Percentiles rank a stretch among this genome's conserved stretches.
These are phyloP conservation scores for Euborellia annulipes DNA, from an alignment of 1,140 invertebrate genomes.

Conservation along the genomic window DNA sequence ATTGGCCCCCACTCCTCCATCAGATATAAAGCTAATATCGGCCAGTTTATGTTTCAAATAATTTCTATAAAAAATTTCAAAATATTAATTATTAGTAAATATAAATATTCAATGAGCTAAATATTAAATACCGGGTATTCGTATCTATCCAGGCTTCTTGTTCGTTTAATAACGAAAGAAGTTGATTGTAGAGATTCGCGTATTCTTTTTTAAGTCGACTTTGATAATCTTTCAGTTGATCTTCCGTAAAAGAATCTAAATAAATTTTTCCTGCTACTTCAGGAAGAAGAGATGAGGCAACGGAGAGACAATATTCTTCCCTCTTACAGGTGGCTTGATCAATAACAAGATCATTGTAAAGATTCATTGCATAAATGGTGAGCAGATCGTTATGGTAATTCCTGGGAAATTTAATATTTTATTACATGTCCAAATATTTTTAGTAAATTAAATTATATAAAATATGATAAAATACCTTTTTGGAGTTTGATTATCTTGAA, in stretches of 20 bases:
- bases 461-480: neutral
- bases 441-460: too few species aligned
- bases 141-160: too few species aligned
- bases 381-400: conserved; percentile 18
- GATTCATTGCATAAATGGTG: conserved; percentile 17
- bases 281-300: conserved; percentile 14
- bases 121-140: too few species aligned
- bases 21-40: too few species aligned
- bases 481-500: neutral
- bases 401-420: conserved; percentile 1
- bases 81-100: too few species aligned
- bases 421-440: too few species aligned
- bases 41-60: too few species aligned
- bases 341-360: conserved; percentile 19
- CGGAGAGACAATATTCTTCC: conserved; percentile 18
- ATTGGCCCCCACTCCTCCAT: too few species aligned
- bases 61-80: too few species aligned
- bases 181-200: too few species aligned
- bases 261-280: conserved; percentile 21
- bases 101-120: too few species aligned
- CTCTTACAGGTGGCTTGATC: conserved; percentile 9
- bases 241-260: conserved; percentile 17
- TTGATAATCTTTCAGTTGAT: conserved; percentile 11
- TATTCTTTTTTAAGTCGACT: neutral
- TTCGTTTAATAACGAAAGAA: too few species aligned